Conservation (phyloP, 1,140 invertebrate species). For the Alviniconcha marisindica region DNA sequence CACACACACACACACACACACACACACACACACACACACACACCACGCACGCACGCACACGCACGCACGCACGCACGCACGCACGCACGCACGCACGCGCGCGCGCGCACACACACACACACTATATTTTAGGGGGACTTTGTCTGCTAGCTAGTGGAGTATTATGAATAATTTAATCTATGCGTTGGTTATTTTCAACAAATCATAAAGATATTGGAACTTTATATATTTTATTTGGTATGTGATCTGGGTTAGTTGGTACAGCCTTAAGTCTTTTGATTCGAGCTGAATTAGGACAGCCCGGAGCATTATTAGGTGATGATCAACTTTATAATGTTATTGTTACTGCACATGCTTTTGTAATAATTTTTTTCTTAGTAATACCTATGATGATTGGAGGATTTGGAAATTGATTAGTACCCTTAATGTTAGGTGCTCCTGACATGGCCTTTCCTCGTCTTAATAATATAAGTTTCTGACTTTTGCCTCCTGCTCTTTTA, state of each 20-base stretch:
- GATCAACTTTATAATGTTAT: slow-evolving; percentile 85
- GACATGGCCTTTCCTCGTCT: slow-evolving; percentile 87
- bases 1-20: too few species aligned
- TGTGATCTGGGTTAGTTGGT: slow-evolving; percentile 82
- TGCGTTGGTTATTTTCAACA: slow-evolving; percentile 81
- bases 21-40: too few species aligned
- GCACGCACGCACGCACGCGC: too few species aligned
- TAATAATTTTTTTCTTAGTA: slow-evolving; percentile 89
- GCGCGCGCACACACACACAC: too few species aligned
- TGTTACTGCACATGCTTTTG: slow-evolving; percentile 84
- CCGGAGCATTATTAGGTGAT: slow-evolving; percentile 80
- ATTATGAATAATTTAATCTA: too few species aligned
- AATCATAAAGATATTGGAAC: slow-evolving; percentile 88
- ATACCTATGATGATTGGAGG: slow-evolving; percentile 87
- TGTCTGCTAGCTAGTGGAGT: too few species aligned
- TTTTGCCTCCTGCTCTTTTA: slow-evolving; percentile 81
- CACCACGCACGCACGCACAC: too few species aligned
- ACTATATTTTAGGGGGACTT: too few species aligned
- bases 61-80: too few species aligned
- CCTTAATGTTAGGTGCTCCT: slow-evolving; percentile 83
- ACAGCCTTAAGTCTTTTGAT: slow-evolving; percentile 82
- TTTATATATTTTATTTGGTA: slow-evolving; percentile 85
- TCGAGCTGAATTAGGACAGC: slow-evolving; percentile 82
- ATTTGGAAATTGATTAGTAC: slow-evolving; percentile 87
- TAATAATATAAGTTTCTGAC: slow-evolving; percentile 89